Evolutionary conservation across 2,797 vertebrate species (phyloP), one percentile per base, ranked within the genome.

Genomic region (Tinamus major): DNA sequence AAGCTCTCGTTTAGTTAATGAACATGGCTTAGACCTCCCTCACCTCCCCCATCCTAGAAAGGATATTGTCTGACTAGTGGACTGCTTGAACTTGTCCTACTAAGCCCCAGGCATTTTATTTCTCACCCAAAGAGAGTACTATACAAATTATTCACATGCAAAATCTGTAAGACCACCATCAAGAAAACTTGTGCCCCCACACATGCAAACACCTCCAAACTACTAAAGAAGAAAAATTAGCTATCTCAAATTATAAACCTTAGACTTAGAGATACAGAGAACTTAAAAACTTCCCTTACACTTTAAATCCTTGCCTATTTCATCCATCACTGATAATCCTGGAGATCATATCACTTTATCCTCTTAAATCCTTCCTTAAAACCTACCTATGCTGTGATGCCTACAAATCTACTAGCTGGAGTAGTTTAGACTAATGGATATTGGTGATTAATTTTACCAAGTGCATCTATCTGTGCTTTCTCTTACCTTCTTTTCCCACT

Each of bases 321-420:
- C 6, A n/a, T 81, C 71, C 86, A 41, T 86, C 79, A 92, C 5
- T 15, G 16, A 29, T 79, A 81, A 94, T 91, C 71, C 85, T 65
- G 11, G 29, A 81, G 85, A 92, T 79, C 42, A 63, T 65, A 63
- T 55, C 35, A 71, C 35, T 85, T 95, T 76, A 89, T 91, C 62
- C 63, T 72, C 51, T 69, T 67, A 93, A 95, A 79, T 74, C 55
- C 51, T 37, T 77, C 14, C 14, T 92, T 95, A 76, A 95, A 89
- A 37, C 42, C 23, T 77, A 27, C 15, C 8, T 91, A 39, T 84
- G 10, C 31, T 79, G 15, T 27, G n/a, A 74, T 81, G 83, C 10
- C 51, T 91, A 64, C 46, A 93, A 77, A 84, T 81, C 67, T 94
- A 51, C 51, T 83, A 92, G 61, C 76, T 91, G 56, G 59, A 59